Conservation (phyloP, 2,113 vertebrate species). For the Amazona vittata region DNA sequence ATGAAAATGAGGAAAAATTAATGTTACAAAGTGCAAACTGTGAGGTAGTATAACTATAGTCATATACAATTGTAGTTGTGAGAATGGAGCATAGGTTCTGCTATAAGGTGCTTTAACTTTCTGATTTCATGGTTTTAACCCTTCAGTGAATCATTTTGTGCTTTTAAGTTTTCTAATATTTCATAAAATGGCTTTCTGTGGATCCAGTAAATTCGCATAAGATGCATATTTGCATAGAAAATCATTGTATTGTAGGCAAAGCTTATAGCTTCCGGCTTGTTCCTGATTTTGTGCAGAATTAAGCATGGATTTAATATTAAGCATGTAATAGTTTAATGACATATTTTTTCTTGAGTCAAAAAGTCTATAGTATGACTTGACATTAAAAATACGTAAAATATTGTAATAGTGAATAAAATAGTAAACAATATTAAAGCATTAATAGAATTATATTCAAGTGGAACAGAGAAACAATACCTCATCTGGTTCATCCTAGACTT, state of each 20-base stretch:
- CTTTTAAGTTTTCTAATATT: background rate
- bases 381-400: background rate
- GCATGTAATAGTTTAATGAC: background rate
- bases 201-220: background rate
- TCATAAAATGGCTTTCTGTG: background rate
- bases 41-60: background rate
- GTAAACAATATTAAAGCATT: background rate
- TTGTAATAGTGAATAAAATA: background rate
- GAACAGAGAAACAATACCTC: accelerated
- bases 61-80: background rate
- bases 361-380: background rate
- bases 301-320: background rate
- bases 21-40: background rate
- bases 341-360: background rate
- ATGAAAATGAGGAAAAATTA: background rate
- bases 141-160: background rate
- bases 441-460: background rate
- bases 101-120: background rate
- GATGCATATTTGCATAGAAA: background rate
- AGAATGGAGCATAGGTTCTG: background rate
- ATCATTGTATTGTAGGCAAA: background rate
- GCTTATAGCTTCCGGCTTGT: background rate
- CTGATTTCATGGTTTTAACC: background rate
- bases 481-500: background rate
- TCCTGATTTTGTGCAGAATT: background rate